Evolutionary conservation across 2,797 vertebrate genomes (phyloP).

Genomic region (Sebastes nivosus): DNA sequence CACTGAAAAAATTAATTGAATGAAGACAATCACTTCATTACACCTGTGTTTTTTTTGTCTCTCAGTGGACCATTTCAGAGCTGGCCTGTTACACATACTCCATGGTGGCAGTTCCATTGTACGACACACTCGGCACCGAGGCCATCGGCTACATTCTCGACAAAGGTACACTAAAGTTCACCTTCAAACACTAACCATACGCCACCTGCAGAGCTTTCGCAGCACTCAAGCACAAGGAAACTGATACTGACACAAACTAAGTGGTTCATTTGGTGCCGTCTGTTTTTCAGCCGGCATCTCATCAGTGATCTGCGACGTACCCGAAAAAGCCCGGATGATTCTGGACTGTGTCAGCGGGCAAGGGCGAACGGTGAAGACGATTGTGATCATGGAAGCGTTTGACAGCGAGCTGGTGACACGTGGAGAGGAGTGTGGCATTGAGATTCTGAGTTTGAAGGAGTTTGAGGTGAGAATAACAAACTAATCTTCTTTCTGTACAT

Average conservation of each 20-base stretch:
- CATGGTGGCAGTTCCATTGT: conserved; percentile 91
- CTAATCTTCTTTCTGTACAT: neutral
- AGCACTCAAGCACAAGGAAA: neutral
- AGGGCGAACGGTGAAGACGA: conserved; percentile 81
- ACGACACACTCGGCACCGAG: conserved; percentile 93
- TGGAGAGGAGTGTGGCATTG: conserved; percentile 86
- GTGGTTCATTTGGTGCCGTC: neutral
- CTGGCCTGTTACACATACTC: conserved; percentile 95
- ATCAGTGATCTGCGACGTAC: conserved; percentile 91
- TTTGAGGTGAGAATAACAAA: conserved; percentile 84
- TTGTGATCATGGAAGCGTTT: conserved; percentile 90
- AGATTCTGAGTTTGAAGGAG: conserved; percentile 86
- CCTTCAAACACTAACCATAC: neutral
- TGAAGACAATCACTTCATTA: no score
- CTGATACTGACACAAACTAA: neutral
- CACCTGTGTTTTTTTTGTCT: conserved; percentile 8
- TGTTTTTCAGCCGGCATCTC: conserved; percentile 84
- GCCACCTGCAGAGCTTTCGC: neutral
- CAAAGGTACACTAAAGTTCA: conserved; percentile 82
- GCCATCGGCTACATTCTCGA: conserved; percentile 91
- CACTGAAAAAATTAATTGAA: no score
- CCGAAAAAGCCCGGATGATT: conserved; percentile 88
- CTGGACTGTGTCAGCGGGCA: conserved; percentile 83
- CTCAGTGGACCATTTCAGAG: conserved; percentile 94
- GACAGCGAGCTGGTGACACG: conserved; percentile 84